Conservation (phyloP, 2,888 invertebrate species). For the Ophion costatus region DNA sequence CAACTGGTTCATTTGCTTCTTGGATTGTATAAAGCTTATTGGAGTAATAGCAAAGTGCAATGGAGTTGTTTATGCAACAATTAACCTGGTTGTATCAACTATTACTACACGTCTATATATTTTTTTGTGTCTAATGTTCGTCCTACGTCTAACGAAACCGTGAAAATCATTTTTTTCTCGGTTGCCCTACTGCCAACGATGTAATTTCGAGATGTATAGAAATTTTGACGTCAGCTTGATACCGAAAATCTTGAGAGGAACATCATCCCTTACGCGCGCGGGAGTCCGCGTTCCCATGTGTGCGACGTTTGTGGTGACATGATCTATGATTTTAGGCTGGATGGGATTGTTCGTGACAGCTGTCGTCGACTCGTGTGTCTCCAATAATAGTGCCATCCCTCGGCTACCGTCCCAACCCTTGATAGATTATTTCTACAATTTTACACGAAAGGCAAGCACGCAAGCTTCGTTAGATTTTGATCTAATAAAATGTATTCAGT, state of each 20-base stretch:
- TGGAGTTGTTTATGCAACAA: background rate
- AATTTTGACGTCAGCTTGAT: background rate
- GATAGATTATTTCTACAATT: background rate
- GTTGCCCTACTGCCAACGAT: background rate
- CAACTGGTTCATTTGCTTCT: background rate
- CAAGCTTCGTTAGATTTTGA: background rate
- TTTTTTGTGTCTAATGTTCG: too few relatives aligned
- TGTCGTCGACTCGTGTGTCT: conserved; percentile 33
- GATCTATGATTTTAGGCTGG: conserved; percentile 8
- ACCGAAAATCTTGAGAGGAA: background rate
- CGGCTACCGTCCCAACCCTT: background rate
- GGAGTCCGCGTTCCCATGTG: background rate
- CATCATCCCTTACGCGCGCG: background rate
- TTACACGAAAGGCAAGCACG: background rate
- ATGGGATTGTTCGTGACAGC: conserved; percentile 9
- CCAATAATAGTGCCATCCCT: conserved; percentile 6
- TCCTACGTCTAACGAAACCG: background rate
- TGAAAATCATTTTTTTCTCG: background rate
- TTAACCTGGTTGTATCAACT: too few relatives aligned
- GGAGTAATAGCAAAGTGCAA: background rate
- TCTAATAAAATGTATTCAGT: background rate
- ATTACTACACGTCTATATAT: too few relatives aligned
- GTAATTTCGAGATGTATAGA: background rate
- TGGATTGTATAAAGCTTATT: background rate
- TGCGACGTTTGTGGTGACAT: background rate